These are phyloP conservation scores for Cosmia pyralina DNA, from an alignment of 2,888 invertebrate genomes.

Conservation along the genomic window DNA sequence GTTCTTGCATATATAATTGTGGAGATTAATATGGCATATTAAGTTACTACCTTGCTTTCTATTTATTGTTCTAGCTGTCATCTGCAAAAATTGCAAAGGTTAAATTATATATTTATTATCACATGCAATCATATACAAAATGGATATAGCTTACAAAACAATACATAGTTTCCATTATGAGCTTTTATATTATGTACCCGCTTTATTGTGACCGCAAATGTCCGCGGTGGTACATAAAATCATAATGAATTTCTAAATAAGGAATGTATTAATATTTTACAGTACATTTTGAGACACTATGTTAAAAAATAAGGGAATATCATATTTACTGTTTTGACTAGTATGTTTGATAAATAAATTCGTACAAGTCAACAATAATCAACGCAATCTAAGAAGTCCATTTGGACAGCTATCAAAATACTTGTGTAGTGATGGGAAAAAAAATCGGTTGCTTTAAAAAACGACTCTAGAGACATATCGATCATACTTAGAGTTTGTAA, in stretches of 20 bases:
- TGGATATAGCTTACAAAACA: conserved; percentile 57
- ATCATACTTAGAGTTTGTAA: too few species aligned
- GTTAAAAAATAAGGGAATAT: background rate
- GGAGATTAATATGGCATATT: conserved; percentile 30
- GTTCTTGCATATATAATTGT: conserved; percentile 37
- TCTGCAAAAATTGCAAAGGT: conserved; percentile 18
- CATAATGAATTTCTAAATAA: conserved; percentile 6
- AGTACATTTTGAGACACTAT: conserved; percentile 40
- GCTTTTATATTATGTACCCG: background rate
- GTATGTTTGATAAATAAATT: conserved; percentile 33
- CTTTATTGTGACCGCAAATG: too few species aligned
- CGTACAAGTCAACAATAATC: conserved; percentile 17
- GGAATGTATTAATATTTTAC: conserved; percentile 41
- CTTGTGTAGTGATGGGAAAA: too few species aligned
- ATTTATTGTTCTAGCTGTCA: conserved; percentile 23
- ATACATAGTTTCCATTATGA: conserved; percentile 38
- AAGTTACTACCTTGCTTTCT: conserved; percentile 30
- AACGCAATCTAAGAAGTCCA: too few species aligned
- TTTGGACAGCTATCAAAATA: too few species aligned
- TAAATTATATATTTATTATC: conserved; percentile 61
- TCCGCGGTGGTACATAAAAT: background rate
- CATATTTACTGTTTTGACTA: conserved; percentile 39
- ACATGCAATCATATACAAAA: conserved; percentile 65
- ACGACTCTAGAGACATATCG: too few species aligned
- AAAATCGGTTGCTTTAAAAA: too few species aligned